Percentiles rank a stretch among this genome's conserved stretches.
Evolutionary conservation across 2,888 invertebrate genomes (phyloP).

Genomic region (Trachelus tabidus): DNA sequence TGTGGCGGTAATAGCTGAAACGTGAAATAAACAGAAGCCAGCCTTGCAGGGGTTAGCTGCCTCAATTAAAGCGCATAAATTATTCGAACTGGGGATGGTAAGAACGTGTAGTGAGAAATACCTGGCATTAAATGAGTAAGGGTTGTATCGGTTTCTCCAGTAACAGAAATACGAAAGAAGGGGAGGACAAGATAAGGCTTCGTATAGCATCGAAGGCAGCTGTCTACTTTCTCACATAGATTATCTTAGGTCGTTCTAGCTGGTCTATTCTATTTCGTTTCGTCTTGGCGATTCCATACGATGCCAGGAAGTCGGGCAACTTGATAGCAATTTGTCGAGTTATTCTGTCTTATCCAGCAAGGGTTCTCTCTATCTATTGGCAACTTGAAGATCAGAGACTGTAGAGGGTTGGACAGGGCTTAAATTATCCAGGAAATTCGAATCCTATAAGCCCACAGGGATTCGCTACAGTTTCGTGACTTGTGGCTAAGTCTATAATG

Average conservation of each 20-base stretch:
- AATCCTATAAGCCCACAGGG: background rate
- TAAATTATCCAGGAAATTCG: conserved; percentile 48
- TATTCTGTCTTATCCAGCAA: conserved; percentile 31
- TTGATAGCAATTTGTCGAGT: conserved; percentile 49
- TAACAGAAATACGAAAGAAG: background rate
- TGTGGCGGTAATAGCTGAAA: too few relatives aligned
- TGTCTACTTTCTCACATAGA: conserved; percentile 56
- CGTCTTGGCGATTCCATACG: conserved; percentile 23
- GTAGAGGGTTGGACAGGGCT: conserved; percentile 28
- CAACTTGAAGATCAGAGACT: conserved; percentile 49
- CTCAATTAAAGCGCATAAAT: too few relatives aligned
- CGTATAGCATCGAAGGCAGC: conserved; percentile 35
- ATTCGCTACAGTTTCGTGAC: too few relatives aligned
- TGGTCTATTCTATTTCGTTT: conserved; percentile 38
- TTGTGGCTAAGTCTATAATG: too few relatives aligned
- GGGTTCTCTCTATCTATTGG: conserved; percentile 40
- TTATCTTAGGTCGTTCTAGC: conserved; percentile 46
- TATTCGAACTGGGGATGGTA: too few relatives aligned
- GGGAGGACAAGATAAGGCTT: background rate
- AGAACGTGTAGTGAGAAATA: too few relatives aligned
- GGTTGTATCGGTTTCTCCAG: background rate
- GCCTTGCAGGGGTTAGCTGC: too few relatives aligned
- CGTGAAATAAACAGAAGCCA: too few relatives aligned
- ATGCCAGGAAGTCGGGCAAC: conserved; percentile 51
- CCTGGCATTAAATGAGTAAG: too few relatives aligned